Evolutionary conservation across 2,113 vertebrate species (phyloP), one percentile per base, ranked within the genome.

Genomic region (Phalacrocorax carbo): DNA sequence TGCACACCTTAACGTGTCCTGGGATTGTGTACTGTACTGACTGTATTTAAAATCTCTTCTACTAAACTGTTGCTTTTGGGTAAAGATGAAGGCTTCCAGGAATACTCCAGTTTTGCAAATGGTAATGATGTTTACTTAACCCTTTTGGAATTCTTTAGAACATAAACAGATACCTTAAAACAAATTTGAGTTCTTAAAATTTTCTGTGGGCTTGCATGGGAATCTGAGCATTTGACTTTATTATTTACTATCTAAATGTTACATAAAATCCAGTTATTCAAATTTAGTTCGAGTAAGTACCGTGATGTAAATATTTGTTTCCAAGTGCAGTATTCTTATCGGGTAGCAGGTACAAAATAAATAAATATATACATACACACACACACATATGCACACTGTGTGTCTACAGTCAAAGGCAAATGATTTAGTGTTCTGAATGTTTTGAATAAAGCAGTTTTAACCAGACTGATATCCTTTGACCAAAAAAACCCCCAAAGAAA

Each of bases 371-470:
- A 42, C 10, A 42, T 18, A 29, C 4, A 12, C 27, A n/a, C 2
- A 5, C 3, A n/a, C 2, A 42, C 3, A 26, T 2, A 12, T 4
- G 5, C 20, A 40, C 3, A 7, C 11, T 68, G 4, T 55, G 8
- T 40, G 9, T 21, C 2, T 46, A 23, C 5, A 7, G 9, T 44
- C 26, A 62, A 77, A 86, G n/a, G 29, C 13, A 70, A 51, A 36
- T 19, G 5, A 49, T 11, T 46, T 26, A 36, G 19, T 46, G 30
- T 34, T 68, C 30, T 38, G 57, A 90, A 42, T 1, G 1, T 14
- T 77, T 54, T 49, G 10, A 26, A 11, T 60, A 72, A 10, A 57
- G 5, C 2, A 73, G 22, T 52, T 82, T 52, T 57, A 85, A 36
- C 15, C 8, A 69, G 82, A 17, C 18, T 52, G n/a, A 1, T 1